Base-by-base conservation (phyloP, 2,797 vertebrate species). In the Gambelia wislizenii region DNA sequence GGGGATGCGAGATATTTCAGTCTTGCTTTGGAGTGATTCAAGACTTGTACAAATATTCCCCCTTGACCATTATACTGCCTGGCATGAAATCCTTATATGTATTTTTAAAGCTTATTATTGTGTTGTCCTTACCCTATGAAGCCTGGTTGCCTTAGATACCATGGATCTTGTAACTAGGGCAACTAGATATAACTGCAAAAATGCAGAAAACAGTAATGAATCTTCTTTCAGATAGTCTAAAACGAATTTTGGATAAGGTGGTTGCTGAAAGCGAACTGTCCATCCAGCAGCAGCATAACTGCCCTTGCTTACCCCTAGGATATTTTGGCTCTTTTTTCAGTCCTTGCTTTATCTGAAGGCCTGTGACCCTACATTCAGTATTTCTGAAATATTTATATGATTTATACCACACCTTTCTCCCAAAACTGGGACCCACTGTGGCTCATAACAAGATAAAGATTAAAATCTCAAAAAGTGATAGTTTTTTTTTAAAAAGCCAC, bases 101-200 rank as follows among this genome's bases (percentile, higher is more conserved):
- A 61, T 59, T 89, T 52, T 80, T 52, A 74, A 89, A 85, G 64
- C 75, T 72, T 83, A 80, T 93, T 87, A 92, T 72, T 5, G 72
- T 92, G 74, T 79, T 91, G 85, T 2, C 3, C 84, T 87, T 94
- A 85, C 36, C 90, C 92, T 93, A 83, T 90, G 88, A 90, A 84
- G 86, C 52, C 87, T 93, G 87, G 92, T 95, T 96, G 93, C 93
- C 91, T 92, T 95, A 95, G 95, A 92, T 91, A 94, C 92, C 81
- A 49, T 84, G 85, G 64, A 89, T 89, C 77, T 91, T 87, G 95
- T 96, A 95, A 92, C 92, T 91, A 93, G 81, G 94, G 92, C 92
- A 91, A 94, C 94, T 92, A 91, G 81, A 91, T 30, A 42, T 80
- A 92, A 89, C 80, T 92, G 92, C 90, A 93, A 88, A 94, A 91